phyloP scores from a whole-genome alignment of 2,113 vertebrate species.

The Eonycteris spelaea region DNA sequence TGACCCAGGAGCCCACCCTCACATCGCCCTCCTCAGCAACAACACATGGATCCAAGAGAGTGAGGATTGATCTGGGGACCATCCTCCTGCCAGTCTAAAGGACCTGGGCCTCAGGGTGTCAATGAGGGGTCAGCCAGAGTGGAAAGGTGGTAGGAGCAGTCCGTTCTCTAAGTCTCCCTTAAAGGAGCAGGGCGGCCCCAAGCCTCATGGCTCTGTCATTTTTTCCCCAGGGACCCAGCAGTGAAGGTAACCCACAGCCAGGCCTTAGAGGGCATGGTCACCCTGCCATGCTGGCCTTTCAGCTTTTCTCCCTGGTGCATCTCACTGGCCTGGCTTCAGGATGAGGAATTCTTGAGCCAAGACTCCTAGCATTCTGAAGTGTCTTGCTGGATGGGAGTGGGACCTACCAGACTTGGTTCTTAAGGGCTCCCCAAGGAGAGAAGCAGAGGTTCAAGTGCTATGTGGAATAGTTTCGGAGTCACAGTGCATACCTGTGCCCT shows the following conservation, averaged over 20 bases:
- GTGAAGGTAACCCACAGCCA: neutral
- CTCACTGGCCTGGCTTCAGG: neutral
- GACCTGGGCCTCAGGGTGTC: rapidly evolving
- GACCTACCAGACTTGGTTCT: neutral
- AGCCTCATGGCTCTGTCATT: neutral
- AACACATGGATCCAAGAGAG: neutral
- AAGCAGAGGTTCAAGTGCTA: neutral
- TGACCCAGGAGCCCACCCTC: neutral
- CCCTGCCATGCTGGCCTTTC: neutral
- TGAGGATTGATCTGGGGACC: neutral
- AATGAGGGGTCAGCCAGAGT: neutral
- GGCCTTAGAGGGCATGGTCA: neutral
- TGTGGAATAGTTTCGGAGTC: neutral
- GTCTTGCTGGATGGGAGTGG: neutral
- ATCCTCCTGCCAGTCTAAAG: neutral
- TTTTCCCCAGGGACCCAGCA: neutral
- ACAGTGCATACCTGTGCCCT: too few relatives aligned
- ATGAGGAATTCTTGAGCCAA: neutral
- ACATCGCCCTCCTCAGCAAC: neutral
- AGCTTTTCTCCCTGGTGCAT: rapidly evolving
- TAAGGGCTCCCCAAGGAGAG: neutral
- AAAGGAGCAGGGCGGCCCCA: rapidly evolving
- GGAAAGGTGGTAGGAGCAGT: neutral
- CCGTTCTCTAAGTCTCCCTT: neutral
- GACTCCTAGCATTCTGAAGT: rapidly evolving